Percentiles rank a stretch among this genome's conserved stretches.
Evolutionary conservation across 2,888 invertebrate species (phyloP).

Genomic region (Lasioglossum zephyrum): DNA sequence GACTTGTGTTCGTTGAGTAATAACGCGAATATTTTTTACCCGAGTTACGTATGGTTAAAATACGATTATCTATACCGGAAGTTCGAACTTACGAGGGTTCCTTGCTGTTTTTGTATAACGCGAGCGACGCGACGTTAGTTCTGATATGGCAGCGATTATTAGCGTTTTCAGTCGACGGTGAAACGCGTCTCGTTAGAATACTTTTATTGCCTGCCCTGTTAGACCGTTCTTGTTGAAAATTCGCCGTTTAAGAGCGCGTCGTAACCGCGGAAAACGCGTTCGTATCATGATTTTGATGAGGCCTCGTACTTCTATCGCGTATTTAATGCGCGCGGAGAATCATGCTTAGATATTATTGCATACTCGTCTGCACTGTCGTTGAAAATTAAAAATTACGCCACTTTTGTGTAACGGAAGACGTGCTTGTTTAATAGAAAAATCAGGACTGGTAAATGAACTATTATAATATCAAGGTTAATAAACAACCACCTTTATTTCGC

Average conservation of each 20-base stretch:
- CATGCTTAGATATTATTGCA: neutral
- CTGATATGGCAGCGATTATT: neutral
- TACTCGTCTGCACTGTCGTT: neutral
- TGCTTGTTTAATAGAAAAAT: neutral
- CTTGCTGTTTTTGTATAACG: neutral
- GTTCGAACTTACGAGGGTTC: neutral
- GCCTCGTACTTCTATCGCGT: conserved; percentile 2
- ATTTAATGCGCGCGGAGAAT: neutral
- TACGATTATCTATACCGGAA: neutral
- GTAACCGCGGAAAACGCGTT: conserved; percentile 24
- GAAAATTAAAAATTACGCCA: neutral
- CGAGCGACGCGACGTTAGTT: neutral
- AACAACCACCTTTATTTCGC: neutral
- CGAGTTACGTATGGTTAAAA: neutral
- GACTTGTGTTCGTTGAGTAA: neutral
- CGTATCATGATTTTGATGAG: conserved; percentile 22
- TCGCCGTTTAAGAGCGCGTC: conserved; percentile 23
- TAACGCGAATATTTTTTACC: neutral
- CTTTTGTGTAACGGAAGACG: neutral
- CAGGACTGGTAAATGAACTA: neutral
- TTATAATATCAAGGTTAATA: conserved; percentile 1
- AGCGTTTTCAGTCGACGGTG: neutral
- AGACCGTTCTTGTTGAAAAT: conserved; percentile 31
- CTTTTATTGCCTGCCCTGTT: conserved; percentile 46
- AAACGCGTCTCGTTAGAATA: conserved; percentile 49